phyloP scores from a whole-genome alignment of 1,140 invertebrate species.

The Temnothorax curvispinosus region DNA sequence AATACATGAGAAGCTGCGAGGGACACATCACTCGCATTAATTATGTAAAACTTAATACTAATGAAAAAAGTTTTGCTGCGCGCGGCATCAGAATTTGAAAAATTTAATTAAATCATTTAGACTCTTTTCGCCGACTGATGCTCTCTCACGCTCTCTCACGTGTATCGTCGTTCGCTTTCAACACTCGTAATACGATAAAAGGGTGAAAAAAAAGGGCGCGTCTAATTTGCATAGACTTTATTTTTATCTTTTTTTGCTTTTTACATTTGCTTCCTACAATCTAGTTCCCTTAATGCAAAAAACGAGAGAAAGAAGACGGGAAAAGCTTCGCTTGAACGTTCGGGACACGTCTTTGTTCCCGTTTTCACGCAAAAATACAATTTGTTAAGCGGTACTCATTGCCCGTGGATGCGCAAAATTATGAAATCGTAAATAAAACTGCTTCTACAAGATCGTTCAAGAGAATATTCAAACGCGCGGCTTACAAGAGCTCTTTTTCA shows the following conservation, averaged over 20 bases:
- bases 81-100: not conserved
- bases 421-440: slow-evolving; percentile 38
- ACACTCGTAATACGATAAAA: slow-evolving; percentile 41
- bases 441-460: not conserved
- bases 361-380: slow-evolving; percentile 45
- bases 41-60: slow-evolving; percentile 7
- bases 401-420: slow-evolving; percentile 25
- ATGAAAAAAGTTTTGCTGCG: slow-evolving; percentile 7
- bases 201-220: slow-evolving; percentile 18
- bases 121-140: not conserved
- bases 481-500: not conserved
- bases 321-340: slow-evolving; percentile 43
- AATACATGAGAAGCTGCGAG: not conserved
- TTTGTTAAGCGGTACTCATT: slow-evolving; percentile 51
- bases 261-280: slow-evolving; percentile 61
- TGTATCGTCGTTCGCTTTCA: slow-evolving; percentile 35
- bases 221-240: slow-evolving; percentile 60
- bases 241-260: slow-evolving; percentile 59
- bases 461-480: not conserved
- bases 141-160: not conserved
- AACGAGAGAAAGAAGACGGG: slow-evolving; percentile 44
- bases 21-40: not conserved
- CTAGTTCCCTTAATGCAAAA: slow-evolving; percentile 50
- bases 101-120: slow-evolving; percentile 24
- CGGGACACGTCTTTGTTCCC: slow-evolving; percentile 28